Percentiles rank a stretch among this genome's conserved stretches.
Evolutionary conservation across 1,140 invertebrate genomes (phyloP).

Genomic region (Formica selysi): DNA sequence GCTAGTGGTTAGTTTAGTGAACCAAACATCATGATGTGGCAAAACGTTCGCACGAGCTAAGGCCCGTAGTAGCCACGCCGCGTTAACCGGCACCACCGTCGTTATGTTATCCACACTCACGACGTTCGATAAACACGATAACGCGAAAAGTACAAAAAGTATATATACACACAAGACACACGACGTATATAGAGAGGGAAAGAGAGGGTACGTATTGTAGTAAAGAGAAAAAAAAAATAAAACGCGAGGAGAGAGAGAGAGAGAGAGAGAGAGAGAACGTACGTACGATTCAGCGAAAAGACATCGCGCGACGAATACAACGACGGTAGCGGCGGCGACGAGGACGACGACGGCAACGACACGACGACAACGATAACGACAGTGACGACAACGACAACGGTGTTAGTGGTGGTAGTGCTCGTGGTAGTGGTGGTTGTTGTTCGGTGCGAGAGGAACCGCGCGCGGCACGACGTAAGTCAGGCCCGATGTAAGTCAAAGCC

Average conservation of each 20-base stretch:
- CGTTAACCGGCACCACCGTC: slow-evolving; percentile 80
- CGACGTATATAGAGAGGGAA: background rate
- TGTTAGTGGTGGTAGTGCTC: slow-evolving; percentile 8
- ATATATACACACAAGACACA: slow-evolving; percentile 41
- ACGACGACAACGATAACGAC: slow-evolving; percentile 9
- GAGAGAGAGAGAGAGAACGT: background rate
- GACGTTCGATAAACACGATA: slow-evolving; percentile 80
- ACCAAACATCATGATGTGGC: slow-evolving; percentile 87
- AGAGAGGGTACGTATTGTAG: slow-evolving; percentile 20
- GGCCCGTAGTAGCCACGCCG: slow-evolving; percentile 77
- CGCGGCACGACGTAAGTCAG: slow-evolving; percentile 61
- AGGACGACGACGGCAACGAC: slow-evolving; percentile 1
- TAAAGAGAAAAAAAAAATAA: slow-evolving; percentile 42
- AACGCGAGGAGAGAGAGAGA: background rate
- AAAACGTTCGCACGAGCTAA: slow-evolving; percentile 84
- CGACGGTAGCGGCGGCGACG: background rate
- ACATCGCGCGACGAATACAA: slow-evolving; percentile 19
- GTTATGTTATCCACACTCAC: slow-evolving; percentile 80
- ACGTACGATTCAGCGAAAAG: slow-evolving; percentile 31
- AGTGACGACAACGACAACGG: background rate
- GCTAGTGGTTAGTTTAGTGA: slow-evolving; percentile 86
- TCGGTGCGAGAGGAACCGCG: slow-evolving; percentile 60
- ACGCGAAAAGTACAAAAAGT: slow-evolving; percentile 76
- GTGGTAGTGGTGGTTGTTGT: slow-evolving; percentile 47
- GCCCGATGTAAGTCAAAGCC: slow-evolving; percentile 73